Percentiles rank a stretch among this genome's conserved stretches.
Evolutionary conservation across 2,888 invertebrate genomes (phyloP).

Genomic region (Rhagophthalmus giganteus): DNA sequence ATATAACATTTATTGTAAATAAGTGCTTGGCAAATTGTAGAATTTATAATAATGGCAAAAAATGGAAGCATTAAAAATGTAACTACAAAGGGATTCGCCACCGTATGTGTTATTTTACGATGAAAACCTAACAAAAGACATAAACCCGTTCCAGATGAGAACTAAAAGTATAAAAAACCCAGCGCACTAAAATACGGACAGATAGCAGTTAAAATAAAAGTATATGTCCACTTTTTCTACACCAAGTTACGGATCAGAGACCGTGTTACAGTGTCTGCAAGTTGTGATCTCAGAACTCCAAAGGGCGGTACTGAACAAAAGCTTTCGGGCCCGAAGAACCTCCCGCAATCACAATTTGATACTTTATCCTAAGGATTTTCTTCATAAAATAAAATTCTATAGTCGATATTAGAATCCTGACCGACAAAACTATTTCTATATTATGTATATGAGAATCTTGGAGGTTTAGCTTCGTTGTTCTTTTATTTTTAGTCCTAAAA

Average conservation of each 20-base stretch:
- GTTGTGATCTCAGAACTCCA: conserved; percentile 14
- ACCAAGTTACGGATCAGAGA: conserved; percentile 27
- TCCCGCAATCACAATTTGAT: conserved; percentile 15
- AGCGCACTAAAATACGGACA: conserved; percentile 29
- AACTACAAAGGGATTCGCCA: conserved; percentile 22
- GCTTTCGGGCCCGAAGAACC: conserved; percentile 8
- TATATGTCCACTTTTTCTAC: conserved; percentile 29
- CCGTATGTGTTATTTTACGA: conserved; percentile 31
- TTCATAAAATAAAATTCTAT: conserved; percentile 18
- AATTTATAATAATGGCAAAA: conserved; percentile 21
- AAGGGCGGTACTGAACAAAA: conserved; percentile 20
- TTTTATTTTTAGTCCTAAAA: conserved; percentile 12
- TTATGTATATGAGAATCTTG: conserved; percentile 11
- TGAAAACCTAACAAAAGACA: conserved; percentile 29
- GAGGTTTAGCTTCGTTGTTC: conserved; percentile 7
- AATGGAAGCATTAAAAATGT: conserved; percentile 19
- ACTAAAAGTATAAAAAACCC: conserved; percentile 29
- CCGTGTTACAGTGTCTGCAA: conserved; percentile 18
- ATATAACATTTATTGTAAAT: too few species aligned
- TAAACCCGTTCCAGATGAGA: conserved; percentile 32
- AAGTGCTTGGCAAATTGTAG: too few species aligned
- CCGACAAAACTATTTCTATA: conserved; percentile 15
- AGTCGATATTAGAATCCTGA: conserved; percentile 21
- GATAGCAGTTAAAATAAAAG: conserved; percentile 32
- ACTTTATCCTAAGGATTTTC: conserved; percentile 11